These are phyloP conservation scores for Sylvicola fuscatus DNA, from an alignment of 2,888 invertebrate species.

Conservation along the genomic window DNA sequence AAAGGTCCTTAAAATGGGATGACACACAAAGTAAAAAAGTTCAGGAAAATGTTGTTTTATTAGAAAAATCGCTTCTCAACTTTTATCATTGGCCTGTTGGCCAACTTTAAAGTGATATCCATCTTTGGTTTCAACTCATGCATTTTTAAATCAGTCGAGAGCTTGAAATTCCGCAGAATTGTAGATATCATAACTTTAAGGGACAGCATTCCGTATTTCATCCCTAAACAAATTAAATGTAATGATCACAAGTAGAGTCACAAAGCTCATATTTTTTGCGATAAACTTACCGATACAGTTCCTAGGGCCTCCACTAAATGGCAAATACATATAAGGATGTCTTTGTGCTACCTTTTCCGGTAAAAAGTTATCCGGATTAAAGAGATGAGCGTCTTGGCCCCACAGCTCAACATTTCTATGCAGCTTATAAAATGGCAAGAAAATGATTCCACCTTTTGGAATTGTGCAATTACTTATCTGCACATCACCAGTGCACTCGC, in stretches of 20 bases:
- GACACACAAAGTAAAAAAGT: too few species aligned
- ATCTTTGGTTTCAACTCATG: conserved; percentile 11
- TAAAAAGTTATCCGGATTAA: conserved; percentile 7
- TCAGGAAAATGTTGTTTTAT: not conserved
- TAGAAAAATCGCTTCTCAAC: conserved; percentile 2
- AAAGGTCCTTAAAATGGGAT: too few species aligned
- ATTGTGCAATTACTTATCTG: conserved; percentile 4
- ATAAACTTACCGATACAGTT: conserved; percentile 7
- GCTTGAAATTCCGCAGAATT: conserved; percentile 10
- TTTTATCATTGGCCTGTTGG: conserved; percentile 3
- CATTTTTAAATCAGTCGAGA: conserved; percentile 10
- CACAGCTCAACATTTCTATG: conserved; percentile 5
- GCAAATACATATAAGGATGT: conserved; percentile 6
- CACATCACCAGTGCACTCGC: conserved; percentile 1
- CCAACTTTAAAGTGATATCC: conserved; percentile 11
- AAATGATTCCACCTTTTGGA: conserved; percentile 5
- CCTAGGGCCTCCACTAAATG: conserved; percentile 6
- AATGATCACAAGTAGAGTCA: not conserved
- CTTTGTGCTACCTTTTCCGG: conserved; percentile 5
- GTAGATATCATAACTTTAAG: conserved; percentile 10
- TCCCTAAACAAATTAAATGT: not conserved
- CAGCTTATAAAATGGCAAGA: conserved; percentile 5
- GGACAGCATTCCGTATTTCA: conserved; percentile 11
- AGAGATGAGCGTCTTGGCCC: conserved; percentile 6
- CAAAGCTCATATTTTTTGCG: too few species aligned